These are phyloP conservation scores for Masnerella sp. DNA, from an alignment of 2,888 invertebrate genomes.

Conservation along the genomic window DNA sequence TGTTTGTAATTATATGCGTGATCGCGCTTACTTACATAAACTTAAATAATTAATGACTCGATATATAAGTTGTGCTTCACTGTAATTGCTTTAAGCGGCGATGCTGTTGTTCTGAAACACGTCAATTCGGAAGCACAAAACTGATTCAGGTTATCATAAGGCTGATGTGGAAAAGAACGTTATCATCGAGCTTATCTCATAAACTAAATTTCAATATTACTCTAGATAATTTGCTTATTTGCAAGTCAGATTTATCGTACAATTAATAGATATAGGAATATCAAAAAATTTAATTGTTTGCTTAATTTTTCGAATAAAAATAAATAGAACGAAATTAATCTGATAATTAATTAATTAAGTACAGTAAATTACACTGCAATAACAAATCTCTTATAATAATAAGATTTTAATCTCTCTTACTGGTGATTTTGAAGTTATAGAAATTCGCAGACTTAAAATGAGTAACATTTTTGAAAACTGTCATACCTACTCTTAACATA, in stretches of 20 bases:
- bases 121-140: slow-evolving; percentile 52
- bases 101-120: slow-evolving; percentile 57
- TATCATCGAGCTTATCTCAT: slow-evolving; percentile 44
- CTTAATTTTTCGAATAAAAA: too few relatives aligned
- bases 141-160: slow-evolving; percentile 22
- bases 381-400: too few relatives aligned
- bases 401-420: too few relatives aligned
- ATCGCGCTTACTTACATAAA: slow-evolving; percentile 56
- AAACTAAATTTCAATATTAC: slow-evolving; percentile 54
- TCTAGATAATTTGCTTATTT: slow-evolving; percentile 38
- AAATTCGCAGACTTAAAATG: too few relatives aligned
- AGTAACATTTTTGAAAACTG: too few relatives aligned
- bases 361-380: too few relatives aligned
- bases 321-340: too few relatives aligned
- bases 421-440: too few relatives aligned
- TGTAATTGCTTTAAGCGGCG: slow-evolving; percentile 55
- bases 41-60: slow-evolving; percentile 59
- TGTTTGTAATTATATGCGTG: slow-evolving; percentile 59
- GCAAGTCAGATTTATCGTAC: slow-evolving; percentile 52
- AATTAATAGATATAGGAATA: slow-evolving; percentile 27
- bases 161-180: slow-evolving; percentile 34
- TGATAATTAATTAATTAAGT: too few relatives aligned
- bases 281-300: too few relatives aligned
- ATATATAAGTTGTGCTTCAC: slow-evolving; percentile 53
- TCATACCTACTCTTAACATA: too few relatives aligned